Conservation (phyloP, 2,113 vertebrate species). For the Phyllostomus hastatus region DNA sequence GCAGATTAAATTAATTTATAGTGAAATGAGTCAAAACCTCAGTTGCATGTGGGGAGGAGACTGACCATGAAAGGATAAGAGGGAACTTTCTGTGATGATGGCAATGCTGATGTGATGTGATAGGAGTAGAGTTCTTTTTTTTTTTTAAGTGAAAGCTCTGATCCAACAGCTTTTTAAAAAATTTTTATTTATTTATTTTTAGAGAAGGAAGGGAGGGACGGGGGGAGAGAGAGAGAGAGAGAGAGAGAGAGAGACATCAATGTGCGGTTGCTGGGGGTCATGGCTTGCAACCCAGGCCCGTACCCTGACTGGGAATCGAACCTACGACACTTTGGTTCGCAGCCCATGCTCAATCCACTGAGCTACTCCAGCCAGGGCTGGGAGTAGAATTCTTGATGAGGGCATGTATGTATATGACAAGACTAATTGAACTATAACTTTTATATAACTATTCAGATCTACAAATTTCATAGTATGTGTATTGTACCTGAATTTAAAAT, state of each 20-base stretch:
- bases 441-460: not conserved
- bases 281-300: too few relatives aligned
- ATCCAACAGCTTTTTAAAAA: too few relatives aligned
- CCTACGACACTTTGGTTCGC: too few relatives aligned
- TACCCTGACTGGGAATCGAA: too few relatives aligned
- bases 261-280: too few relatives aligned
- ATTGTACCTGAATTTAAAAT: not conserved
- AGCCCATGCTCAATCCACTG: too few relatives aligned
- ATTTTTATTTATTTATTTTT: too few relatives aligned
- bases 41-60: not conserved
- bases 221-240: too few relatives aligned
- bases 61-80: not conserved
- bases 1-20: not conserved
- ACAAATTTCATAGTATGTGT: not conserved
- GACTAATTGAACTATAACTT: not conserved
- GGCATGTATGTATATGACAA: not conserved
- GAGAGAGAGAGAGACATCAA: too few relatives aligned
- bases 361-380: too few relatives aligned
- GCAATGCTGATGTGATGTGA: not conserved
- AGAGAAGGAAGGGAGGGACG: too few relatives aligned
- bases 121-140: not conserved
- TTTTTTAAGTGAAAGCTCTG: too few relatives aligned
- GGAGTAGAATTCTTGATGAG: not conserved
- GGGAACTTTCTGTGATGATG: not conserved
- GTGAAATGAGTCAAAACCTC: not conserved